These are phyloP conservation scores for Cyphomyrus plagiostoma DNA, from an alignment of 2,113 vertebrate species.

Conservation along the genomic window DNA sequence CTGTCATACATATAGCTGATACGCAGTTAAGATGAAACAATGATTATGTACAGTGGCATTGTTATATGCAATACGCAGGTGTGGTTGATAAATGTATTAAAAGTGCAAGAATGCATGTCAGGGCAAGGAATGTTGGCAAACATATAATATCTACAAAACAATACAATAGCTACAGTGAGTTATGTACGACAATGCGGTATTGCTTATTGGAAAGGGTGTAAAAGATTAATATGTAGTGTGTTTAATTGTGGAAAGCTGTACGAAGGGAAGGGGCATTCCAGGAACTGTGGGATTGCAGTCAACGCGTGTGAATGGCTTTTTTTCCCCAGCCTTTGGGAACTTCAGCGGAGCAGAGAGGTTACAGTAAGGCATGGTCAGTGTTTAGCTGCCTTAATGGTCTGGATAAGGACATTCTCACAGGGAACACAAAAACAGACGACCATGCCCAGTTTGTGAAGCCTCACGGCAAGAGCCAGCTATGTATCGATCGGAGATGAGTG, in stretches of 20 bases:
- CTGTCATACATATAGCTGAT: background rate
- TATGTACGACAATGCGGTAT: background rate
- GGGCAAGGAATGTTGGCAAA: background rate
- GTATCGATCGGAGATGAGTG: background rate
- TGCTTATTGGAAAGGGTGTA: background rate
- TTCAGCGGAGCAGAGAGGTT: background rate
- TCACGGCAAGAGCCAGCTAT: background rate
- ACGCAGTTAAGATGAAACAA: background rate
- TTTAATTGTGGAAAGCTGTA: background rate
- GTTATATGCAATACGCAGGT: background rate
- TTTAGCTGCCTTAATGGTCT: conserved; percentile 8
- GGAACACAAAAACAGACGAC: background rate
- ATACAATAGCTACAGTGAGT: background rate
- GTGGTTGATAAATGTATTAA: background rate
- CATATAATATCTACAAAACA: background rate
- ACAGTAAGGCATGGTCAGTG: background rate
- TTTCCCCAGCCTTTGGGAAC: background rate
- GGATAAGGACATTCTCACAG: background rate
- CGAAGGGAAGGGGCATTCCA: background rate
- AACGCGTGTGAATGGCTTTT: background rate
- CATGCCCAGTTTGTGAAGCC: background rate
- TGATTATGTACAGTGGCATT: background rate
- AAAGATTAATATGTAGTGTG: background rate
- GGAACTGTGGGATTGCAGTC: background rate
- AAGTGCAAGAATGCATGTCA: background rate